Evolutionary conservation across 2,797 vertebrate species (phyloP), one percentile per base, ranked within the genome.

Genomic region (Pygocentrus nattereri): DNA sequence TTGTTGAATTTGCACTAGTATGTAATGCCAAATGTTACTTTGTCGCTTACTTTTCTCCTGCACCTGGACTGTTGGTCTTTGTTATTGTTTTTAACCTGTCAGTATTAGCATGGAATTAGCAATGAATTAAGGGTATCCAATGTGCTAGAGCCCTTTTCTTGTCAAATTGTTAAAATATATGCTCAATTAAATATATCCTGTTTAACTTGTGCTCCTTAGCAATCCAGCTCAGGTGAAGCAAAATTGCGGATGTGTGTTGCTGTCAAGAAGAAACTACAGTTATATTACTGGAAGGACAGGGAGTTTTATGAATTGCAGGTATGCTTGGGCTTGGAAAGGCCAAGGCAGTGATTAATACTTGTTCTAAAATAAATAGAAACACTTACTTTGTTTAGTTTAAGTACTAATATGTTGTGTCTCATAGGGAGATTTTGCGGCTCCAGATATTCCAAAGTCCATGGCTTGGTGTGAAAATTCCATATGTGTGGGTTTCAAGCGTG

Each of bases 381-480:
- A 1, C 38, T 41, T 23, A 49, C 54, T 38, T 58, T 44, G 5
- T 68, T 44, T 47, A 56, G 3, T 7, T 58, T 5, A 64, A 64
- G n/a, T 50, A 54, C 13, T 5, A 30, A 5, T 52, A 3, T 50
- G 6, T 27, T 82, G 13, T 78, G 13, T 67, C n/a, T 19, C 11
- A 54, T 12, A 99, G 98, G 96, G 96, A 0, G 98, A 99, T 86
- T 96, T 98, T 68, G 95, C 94, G 54, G 97, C 97, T 56, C 96
- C 98, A 25, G 98, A 99, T 90, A 95, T 99, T 85, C 98, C 98
- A 44, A 99, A 99, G 86, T 98, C 98, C 72, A 99, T 99, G 97
- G 98, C 98, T 4, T 99, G 98, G 98, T 99, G 98, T 91, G 96
- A 98, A 90, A 98, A 97, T 90, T 98, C 98, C 82, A 97, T 99